These are phyloP conservation scores for Mycteria americana DNA, from an alignment of 2,797 vertebrate genomes.

Conservation along the genomic window DNA sequence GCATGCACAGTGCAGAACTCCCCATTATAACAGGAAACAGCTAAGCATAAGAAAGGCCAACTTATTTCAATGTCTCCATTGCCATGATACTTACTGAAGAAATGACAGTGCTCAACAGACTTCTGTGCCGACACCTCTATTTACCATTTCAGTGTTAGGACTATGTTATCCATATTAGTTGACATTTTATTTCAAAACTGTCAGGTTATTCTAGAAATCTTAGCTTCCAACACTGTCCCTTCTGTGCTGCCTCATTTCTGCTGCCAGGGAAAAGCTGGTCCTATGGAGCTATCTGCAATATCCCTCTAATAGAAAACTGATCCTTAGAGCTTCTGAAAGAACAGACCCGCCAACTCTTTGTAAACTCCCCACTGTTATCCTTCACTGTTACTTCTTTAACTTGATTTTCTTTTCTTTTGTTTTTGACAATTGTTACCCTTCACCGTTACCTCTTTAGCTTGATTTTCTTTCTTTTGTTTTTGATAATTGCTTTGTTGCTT, in stretches of 20 bases:
- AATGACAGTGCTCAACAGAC: neutral
- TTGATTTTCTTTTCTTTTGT: neutral
- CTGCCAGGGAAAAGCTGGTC: neutral
- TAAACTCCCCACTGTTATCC: neutral
- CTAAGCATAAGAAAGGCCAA: neutral
- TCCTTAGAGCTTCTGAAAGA: neutral
- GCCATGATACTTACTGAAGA: neutral
- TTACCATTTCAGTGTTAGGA: neutral
- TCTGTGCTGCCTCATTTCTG: neutral
- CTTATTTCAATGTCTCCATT: neutral
- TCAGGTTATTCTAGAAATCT: neutral
- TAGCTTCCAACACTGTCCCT: neutral
- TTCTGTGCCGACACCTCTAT: neutral
- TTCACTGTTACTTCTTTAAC: neutral
- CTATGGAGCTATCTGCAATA: neutral
- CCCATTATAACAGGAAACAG: neutral
- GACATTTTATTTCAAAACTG: neutral
- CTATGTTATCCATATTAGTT: neutral
- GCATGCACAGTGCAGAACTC: neutral
- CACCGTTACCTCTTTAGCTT: neutral
- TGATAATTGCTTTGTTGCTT: neutral
- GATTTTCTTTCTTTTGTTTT: neutral
- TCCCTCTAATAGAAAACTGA: neutral
- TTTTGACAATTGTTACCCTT: neutral
- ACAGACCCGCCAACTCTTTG: no score